phyloP scores from a whole-genome alignment of 2,888 invertebrate species.

The Drosophila quinaria region DNA sequence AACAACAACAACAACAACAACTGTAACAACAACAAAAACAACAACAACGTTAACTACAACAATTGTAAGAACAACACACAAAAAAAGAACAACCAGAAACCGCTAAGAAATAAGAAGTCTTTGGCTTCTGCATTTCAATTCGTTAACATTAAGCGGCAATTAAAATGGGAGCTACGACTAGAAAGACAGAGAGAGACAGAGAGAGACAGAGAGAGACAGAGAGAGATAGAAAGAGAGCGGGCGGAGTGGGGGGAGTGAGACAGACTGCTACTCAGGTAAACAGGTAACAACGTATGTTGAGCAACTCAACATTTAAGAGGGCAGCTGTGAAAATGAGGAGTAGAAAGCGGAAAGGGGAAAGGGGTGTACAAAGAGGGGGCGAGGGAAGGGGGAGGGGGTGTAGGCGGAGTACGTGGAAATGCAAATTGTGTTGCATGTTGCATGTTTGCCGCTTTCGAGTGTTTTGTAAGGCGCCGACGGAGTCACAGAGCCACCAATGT shows the following conservation, averaged over 20 bases:
- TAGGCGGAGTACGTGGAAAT: slow-evolving; percentile 35
- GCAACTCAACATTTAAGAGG: not conserved
- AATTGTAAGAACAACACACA: not conserved
- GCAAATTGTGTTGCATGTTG: slow-evolving; percentile 65
- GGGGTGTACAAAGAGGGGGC: not conserved
- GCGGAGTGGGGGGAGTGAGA: no score
- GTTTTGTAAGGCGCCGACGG: slow-evolving; percentile 63
- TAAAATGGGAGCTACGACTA: slow-evolving; percentile 53
- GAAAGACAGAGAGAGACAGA: not conserved
- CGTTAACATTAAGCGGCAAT: slow-evolving; percentile 62
- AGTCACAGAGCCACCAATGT: slow-evolving; percentile 41
- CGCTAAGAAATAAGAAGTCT: slow-evolving; percentile 28
- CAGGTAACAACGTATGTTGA: slow-evolving; percentile 5
- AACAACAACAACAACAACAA: slow-evolving; percentile 7
- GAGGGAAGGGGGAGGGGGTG: not conserved
- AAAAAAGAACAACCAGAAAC: slow-evolving; percentile 9
- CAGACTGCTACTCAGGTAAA: not conserved
- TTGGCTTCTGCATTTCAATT: slow-evolving; percentile 49
- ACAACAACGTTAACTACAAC: not conserved
- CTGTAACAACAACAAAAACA: not conserved
- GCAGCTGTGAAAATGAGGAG: not conserved
- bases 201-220: not conserved
- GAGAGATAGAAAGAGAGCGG: no score
- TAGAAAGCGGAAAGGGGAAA: not conserved
- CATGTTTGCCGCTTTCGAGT: slow-evolving; percentile 58